Percentiles rank a stretch among this genome's conserved stretches.
These are phyloP conservation scores for Microcebus lehilahytsara DNA, from an alignment of 2,113 vertebrate species.

Conservation along the genomic window DNA sequence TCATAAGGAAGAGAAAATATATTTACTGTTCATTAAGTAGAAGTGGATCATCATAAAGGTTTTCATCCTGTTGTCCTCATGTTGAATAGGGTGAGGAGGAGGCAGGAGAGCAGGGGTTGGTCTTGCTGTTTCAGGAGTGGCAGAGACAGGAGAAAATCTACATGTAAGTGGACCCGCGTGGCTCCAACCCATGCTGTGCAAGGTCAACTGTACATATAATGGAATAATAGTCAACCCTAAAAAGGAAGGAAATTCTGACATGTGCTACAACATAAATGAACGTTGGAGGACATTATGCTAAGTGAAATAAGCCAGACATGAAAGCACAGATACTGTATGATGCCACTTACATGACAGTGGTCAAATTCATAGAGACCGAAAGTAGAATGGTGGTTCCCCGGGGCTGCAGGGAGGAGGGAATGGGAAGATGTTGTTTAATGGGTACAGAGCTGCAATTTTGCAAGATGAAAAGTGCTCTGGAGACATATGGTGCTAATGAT, in stretches of 20 bases:
- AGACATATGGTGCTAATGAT: background rate
- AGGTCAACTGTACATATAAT: background rate
- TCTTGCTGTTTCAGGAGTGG: background rate
- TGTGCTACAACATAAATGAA: background rate
- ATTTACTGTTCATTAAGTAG: background rate
- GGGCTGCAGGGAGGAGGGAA: background rate
- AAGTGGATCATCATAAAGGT: background rate
- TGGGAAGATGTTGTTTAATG: background rate
- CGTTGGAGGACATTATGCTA: background rate
- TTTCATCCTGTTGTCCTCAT: background rate
- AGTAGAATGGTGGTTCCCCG: background rate
- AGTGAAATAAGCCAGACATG: background rate
- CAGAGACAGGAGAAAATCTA: background rate
- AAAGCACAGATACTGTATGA: background rate
- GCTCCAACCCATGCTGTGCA: background rate
- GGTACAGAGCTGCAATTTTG: background rate
- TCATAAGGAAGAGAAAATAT: background rate
- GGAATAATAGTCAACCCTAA: background rate
- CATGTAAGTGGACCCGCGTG: background rate
- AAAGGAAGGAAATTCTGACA: background rate
- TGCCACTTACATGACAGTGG: background rate
- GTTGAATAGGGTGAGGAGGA: background rate
- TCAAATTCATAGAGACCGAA: background rate
- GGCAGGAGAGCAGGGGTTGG: background rate
- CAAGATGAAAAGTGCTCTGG: background rate